Base-by-base conservation (phyloP, 2,113 vertebrate genomes). In the Melanostigma gelatinosum region DNA sequence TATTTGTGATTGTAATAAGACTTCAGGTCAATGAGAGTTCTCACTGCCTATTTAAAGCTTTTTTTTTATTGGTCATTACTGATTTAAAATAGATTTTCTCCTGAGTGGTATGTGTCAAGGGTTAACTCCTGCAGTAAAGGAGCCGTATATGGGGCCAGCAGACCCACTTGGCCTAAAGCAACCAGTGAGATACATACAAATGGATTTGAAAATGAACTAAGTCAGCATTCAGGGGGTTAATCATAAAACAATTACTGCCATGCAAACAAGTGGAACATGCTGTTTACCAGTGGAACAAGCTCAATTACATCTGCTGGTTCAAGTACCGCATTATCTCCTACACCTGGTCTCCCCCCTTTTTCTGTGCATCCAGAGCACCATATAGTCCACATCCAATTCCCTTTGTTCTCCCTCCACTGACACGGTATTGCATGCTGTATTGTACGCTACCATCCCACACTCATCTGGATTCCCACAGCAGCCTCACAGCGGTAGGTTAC, bases 231-330 rank as follows among this genome's bases (percentile, higher is more conserved):
- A 84, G 75, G 67, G 85, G 82, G 83, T 89, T 85, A 82, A 90
- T 90, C 74, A 81, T 73, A 69, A 84, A 89, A 85, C 78, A 88
- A 90, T 93, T 87, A 90, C 75, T 48, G 64, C 67, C 82, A 70
- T 71, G 84, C 77, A 91, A 89, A 90, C 83, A 85, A 87, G 74
- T 65, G 82, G 46, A 84, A 74, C 86, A 75, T 66, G 82, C 82
- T 84, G 88, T 64, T 77, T 40, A 0, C 40, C n/a, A n/a, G n/a
- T n/a, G n/a, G n/a, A n/a, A n/a, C 71, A 46, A 29, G 71, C 67
- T 82, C 40, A 64, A 73, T 81, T 69, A 50, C 22, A 54, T 66
- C 57, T 61, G 46, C 63, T 50, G 9, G 50, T 64, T 58, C 38
- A 55, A 5, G 13, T 18, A 57, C 46, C 50, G 16, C 38, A 64